Base-by-base conservation (phyloP, 2,113 vertebrate genomes). In the Danionella cerebrum region DNA sequence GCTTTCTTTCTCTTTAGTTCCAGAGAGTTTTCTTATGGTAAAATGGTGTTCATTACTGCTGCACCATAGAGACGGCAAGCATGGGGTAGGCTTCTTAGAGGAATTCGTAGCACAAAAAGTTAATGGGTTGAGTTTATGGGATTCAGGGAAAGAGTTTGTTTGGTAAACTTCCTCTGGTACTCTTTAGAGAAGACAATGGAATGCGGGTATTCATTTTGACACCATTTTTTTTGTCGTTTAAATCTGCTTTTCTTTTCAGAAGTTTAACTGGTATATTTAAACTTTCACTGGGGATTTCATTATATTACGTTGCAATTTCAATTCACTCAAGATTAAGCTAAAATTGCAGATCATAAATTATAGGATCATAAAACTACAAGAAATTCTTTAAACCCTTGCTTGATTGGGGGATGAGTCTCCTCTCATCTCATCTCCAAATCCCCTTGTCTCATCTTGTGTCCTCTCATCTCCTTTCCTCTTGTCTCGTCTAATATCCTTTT, bases 41-140 rank as follows among this genome's bases (percentile, higher is more conserved):
- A 65, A 36, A 10, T 4, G 14, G 19, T 48, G 55, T 52, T 22
- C 47, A 55, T 27, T 57, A 25, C 62, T 31, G n/a, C 52, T 19
- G 42, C 45, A 58, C 62, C 66, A 45, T 50, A 52, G 59, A 63
- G 33, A 54, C 57, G 10, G 3, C 38, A 25, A 13, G 38, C 10
- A 18, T 2, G 18, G n/a, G 22, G 29, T 6, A 64, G 24, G 50
- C 68, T 41, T 67, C 22, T 60, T 39, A 25, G 8, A 36, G n/a
- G 22, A 45, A 13, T 18, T 9, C 24, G 24, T 44, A 27, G 1
- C 7, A 33, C 57, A 60, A 60, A 44, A 25, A 51, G 38, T 21
- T 33, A 29, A 47, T 31, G 39, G 39, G 38, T 47, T 27, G 21
- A 48, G 45, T 24, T 21, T 9, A 65, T 52, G 38, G 27, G 57